These are phyloP conservation scores for Alloscopus bannaensis DNA, from an alignment of 2,888 invertebrate genomes.

Conservation along the genomic window DNA sequence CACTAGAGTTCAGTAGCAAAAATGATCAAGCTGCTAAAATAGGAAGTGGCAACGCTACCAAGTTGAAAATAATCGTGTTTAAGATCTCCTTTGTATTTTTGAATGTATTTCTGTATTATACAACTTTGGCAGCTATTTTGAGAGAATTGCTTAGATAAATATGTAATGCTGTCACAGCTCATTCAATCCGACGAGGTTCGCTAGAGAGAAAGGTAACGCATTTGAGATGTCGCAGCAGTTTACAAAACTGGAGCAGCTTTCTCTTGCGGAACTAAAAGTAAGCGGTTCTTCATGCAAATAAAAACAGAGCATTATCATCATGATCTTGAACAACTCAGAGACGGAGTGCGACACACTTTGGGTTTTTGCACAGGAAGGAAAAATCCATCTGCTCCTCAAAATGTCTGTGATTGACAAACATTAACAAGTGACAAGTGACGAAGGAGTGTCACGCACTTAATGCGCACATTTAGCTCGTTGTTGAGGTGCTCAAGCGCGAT, in stretches of 20 bases:
- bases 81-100: too few species aligned
- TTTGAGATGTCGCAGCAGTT: constrained; percentile 8
- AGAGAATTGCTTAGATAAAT: too few species aligned
- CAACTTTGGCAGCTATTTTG: too few species aligned
- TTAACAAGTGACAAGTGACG: constrained; percentile 1
- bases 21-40: too few species aligned
- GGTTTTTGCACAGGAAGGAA: constrained; percentile 10
- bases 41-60: too few species aligned
- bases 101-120: too few species aligned
- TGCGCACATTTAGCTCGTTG: too few species aligned
- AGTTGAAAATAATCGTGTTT: too few species aligned
- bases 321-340: constrained; percentile 18
- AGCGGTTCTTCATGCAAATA: constrained; percentile 40
- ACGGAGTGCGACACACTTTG: background rate
- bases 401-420: constrained; percentile 20
- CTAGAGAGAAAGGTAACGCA: constrained; percentile 2
- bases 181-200: background rate
- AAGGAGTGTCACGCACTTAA: too few species aligned
- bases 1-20: background rate
- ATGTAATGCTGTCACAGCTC: background rate
- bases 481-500: background rate
- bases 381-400: background rate
- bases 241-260: constrained; percentile 36
- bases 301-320: constrained; percentile 28
- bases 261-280: constrained; percentile 45